A percentile compares a stretch with the other conserved stretches of the same genome.
These are phyloP conservation scores for Arnoldichthys spilopterus DNA, from an alignment of 2,797 vertebrate species.

Conservation along the genomic window DNA sequence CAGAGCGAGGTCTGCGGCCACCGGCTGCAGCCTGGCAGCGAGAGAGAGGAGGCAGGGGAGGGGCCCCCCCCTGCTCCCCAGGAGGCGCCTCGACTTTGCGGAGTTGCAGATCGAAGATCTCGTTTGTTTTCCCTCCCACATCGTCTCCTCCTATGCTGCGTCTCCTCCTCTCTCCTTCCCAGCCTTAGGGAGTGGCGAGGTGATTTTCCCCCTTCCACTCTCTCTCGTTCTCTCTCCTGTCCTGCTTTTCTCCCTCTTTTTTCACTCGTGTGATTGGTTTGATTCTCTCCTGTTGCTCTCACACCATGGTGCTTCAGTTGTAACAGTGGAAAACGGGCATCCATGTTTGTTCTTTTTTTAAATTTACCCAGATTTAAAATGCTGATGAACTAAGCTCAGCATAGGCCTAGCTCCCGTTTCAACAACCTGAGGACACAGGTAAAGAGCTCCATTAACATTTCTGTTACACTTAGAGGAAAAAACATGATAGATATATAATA, in stretches of 20 bases:
- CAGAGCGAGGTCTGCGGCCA: conserved; percentile 62
- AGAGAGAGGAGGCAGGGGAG: conserved; percentile 67
- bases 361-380: conserved; percentile 99
- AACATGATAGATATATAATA: neutral
- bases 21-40: conserved; percentile 53
- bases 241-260: conserved; percentile 73
- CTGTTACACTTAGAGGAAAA: neutral
- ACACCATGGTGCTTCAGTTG: conserved; percentile 99
- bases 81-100: conserved; percentile 81
- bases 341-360: conserved; percentile 98
- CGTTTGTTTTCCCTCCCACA: conserved; percentile 61
- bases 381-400: conserved; percentile 99
- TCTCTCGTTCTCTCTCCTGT: conserved; percentile 76
- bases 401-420: conserved; percentile 94
- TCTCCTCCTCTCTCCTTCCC: conserved; percentile 70
- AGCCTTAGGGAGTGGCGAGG: conserved; percentile 58
- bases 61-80: conserved; percentile 65
- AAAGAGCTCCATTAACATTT: neutral
- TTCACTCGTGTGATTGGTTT: conserved; percentile 87
- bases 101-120: conserved; percentile 62
- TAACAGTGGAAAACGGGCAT: conserved; percentile 99
- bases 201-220: conserved; percentile 70
- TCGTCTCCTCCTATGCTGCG: conserved; percentile 69
- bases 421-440: conserved; percentile 82
- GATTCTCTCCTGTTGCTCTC: conserved; percentile 96